Evolutionary conservation across 2,888 invertebrate species (phyloP).

Genomic region (Phaonia tiefii): DNA sequence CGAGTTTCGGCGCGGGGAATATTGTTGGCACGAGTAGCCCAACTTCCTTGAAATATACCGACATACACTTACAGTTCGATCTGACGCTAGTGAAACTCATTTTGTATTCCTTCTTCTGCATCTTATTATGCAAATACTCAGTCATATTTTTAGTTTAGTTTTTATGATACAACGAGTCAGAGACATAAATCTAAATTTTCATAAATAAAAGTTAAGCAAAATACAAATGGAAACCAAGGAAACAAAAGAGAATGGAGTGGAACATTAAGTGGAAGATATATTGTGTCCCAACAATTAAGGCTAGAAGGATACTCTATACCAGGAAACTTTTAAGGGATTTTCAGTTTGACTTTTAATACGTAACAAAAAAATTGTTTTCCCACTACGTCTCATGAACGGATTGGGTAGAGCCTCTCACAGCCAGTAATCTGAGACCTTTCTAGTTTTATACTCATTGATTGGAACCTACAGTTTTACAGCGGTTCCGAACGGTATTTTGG

Average conservation of each 20-base stretch:
- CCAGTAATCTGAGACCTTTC: too few species aligned
- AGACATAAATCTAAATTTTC: conserved; percentile 52
- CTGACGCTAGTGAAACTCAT: conserved; percentile 31
- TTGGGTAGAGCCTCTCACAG: too few species aligned
- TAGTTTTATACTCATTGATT: too few species aligned
- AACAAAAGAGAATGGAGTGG: background rate
- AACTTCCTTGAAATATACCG: too few species aligned
- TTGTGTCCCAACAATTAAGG: background rate
- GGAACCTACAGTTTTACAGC: too few species aligned
- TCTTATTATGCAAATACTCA: conserved; percentile 47
- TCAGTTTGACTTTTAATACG: too few species aligned
- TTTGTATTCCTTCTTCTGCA: conserved; percentile 54
- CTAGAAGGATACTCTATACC: background rate
- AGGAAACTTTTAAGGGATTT: too few species aligned
- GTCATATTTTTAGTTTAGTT: conserved; percentile 29
- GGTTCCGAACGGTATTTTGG: too few species aligned
- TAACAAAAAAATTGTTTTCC: too few species aligned
- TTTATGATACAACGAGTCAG: conserved; percentile 34
- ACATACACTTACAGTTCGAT: too few species aligned
- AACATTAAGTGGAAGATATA: background rate
- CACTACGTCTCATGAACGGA: too few species aligned
- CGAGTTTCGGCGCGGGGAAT: background rate
- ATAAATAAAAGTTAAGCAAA: conserved; percentile 45
- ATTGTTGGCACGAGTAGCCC: too few species aligned
- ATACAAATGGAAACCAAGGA: background rate